These are phyloP conservation scores for Campylomormyrus numenius DNA, from an alignment of 2,113 vertebrate genomes.

Conservation along the genomic window DNA sequence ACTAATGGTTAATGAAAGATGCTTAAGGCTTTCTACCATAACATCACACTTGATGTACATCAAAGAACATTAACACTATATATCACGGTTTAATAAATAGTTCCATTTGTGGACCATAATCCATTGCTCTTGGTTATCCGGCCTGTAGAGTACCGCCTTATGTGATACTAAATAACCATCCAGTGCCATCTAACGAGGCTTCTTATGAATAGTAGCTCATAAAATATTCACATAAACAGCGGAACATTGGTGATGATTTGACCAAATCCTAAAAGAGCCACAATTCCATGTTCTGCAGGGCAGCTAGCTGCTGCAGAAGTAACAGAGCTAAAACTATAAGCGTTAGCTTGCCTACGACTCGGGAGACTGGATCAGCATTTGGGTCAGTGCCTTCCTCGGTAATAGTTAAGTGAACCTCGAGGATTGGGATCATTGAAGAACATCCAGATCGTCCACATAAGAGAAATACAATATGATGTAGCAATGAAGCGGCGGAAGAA, in stretches of 20 bases:
- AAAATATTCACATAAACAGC: conserved; percentile 23
- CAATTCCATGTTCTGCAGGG: background rate
- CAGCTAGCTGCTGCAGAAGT: background rate
- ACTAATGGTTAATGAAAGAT: conserved; percentile 58
- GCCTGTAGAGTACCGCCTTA: conserved; percentile 30
- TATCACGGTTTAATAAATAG: conserved; percentile 69
- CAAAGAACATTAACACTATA: conserved; percentile 69
- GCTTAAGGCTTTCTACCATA: conserved; percentile 75
- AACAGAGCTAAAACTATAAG: too few relatives aligned
- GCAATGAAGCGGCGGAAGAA: background rate
- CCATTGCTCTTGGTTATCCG: conserved; percentile 63
- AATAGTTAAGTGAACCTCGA: background rate
- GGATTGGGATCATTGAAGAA: background rate
- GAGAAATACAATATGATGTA: background rate
- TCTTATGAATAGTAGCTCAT: conserved; percentile 59
- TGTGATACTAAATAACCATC: conserved; percentile 64
- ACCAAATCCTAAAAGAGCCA: background rate
- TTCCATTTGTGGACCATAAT: conserved; percentile 61
- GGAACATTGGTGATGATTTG: conserved; percentile 10
- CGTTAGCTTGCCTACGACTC: background rate
- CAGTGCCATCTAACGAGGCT: conserved; percentile 57
- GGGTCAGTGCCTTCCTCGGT: background rate
- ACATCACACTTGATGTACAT: conserved; percentile 64
- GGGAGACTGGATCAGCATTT: background rate
- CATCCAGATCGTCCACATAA: background rate